Evolutionary conservation across 2,797 vertebrate species (phyloP).

Genomic region (Huso huso): DNA sequence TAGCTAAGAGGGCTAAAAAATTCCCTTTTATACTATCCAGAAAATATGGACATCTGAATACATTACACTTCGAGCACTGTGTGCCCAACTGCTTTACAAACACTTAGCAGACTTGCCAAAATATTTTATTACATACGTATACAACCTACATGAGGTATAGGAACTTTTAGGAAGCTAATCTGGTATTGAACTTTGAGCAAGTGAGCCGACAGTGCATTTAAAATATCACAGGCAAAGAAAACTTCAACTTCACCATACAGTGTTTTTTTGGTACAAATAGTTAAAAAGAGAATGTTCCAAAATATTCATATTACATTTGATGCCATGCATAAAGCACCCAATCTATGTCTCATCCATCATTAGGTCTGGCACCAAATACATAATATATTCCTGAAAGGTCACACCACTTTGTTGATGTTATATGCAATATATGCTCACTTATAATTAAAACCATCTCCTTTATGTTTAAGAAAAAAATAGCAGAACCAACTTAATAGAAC

Average conservation of each 20-base stretch:
- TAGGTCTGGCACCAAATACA: slow-evolving; percentile 21
- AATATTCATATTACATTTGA: background rate
- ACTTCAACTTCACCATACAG: background rate
- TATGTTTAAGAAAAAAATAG: slow-evolving; percentile 57
- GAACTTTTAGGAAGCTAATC: too few species aligned
- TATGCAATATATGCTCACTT: slow-evolving; percentile 47
- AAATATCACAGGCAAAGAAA: too few species aligned
- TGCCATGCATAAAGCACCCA: background rate
- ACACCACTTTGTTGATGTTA: slow-evolving; percentile 28
- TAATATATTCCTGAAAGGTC: slow-evolving; percentile 36
- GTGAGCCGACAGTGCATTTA: too few species aligned
- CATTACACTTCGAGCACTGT: background rate
- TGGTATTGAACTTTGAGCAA: too few species aligned
- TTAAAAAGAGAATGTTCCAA: background rate
- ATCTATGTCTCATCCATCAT: slow-evolving; percentile 16
- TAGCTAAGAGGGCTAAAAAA: background rate
- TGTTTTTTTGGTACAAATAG: slow-evolving; percentile 1
- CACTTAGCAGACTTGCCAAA: background rate
- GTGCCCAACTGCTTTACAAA: background rate
- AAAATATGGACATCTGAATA: background rate
- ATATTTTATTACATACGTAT: background rate
- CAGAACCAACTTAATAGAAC: slow-evolving; percentile 59
- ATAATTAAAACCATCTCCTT: slow-evolving; percentile 47
- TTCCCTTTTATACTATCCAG: slow-evolving; percentile 14
- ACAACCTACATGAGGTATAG: too few species aligned